A percentile compares a stretch with the other conserved stretches of the same genome.
phyloP scores from a whole-genome alignment of 2,113 vertebrate genomes.

The Nettapus auritus region DNA sequence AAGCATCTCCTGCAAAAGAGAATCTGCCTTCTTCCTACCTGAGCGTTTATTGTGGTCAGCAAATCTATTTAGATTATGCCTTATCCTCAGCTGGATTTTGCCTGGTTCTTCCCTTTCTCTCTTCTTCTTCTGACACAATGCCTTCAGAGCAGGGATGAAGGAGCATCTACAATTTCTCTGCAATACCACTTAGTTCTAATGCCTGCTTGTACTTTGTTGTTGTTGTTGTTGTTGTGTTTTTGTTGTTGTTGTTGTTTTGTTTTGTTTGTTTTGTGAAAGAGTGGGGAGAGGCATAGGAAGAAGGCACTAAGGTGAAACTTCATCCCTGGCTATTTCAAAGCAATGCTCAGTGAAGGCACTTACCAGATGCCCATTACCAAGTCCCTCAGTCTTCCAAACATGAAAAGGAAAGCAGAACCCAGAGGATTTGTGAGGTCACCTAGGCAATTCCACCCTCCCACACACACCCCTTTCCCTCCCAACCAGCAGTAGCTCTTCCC shows the following conservation, averaged over 20 bases:
- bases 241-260: too few relatives aligned
- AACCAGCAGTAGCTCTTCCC: background rate
- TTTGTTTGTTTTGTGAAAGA: background rate
- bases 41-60: background rate
- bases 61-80: background rate
- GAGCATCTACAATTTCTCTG: background rate
- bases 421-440: background rate
- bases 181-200: background rate
- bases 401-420: background rate
- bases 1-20: background rate
- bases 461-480: too few relatives aligned
- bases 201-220: background rate
- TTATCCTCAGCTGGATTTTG: background rate
- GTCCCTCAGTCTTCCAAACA: background rate
- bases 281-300: background rate
- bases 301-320: background rate
- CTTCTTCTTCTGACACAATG: background rate
- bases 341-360: background rate
- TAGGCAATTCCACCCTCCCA: too few relatives aligned
- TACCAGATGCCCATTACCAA: background rate
- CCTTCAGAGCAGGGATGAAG: background rate
- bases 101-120: fast-evolving
- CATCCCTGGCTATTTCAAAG: background rate
- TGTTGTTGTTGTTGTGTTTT: too few relatives aligned
- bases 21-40: background rate